Conservation (phyloP, 2,888 invertebrate species). For the Dione juno region DNA sequence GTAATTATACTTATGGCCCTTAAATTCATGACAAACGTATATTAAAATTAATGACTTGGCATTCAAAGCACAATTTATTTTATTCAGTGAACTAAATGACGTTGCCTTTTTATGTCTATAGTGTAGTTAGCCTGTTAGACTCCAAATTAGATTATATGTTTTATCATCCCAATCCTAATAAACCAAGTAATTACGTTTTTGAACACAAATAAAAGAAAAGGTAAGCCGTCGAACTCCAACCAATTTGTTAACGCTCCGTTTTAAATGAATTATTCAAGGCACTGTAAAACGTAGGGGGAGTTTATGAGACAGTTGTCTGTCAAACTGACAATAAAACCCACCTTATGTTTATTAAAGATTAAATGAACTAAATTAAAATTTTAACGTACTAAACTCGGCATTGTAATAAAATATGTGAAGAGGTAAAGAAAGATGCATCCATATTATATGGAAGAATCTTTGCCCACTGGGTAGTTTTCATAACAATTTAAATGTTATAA, state of each 20-base stretch:
- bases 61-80: background rate
- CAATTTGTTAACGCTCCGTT: constrained; percentile 49
- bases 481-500: too few relatives aligned
- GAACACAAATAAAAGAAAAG: constrained; percentile 26
- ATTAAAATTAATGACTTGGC: background rate
- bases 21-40: background rate
- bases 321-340: constrained; percentile 49
- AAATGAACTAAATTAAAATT: constrained; percentile 52
- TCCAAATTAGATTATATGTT: background rate
- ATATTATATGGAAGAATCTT: too few relatives aligned
- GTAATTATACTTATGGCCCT: background rate
- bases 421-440: too few relatives aligned
- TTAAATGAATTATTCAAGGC: constrained; percentile 52
- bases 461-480: too few relatives aligned
- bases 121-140: background rate
- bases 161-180: background rate
- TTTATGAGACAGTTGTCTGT: constrained; percentile 50
- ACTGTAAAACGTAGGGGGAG: constrained; percentile 45
- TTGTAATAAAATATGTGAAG: background rate
- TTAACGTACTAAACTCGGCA: background rate
- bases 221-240: constrained; percentile 30
- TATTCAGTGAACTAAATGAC: background rate
- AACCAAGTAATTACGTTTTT: constrained; percentile 14
- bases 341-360: constrained; percentile 44
- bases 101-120: background rate